Evolutionary conservation across 2,888 invertebrate species (phyloP).

Genomic region (Sinelater perroti): DNA sequence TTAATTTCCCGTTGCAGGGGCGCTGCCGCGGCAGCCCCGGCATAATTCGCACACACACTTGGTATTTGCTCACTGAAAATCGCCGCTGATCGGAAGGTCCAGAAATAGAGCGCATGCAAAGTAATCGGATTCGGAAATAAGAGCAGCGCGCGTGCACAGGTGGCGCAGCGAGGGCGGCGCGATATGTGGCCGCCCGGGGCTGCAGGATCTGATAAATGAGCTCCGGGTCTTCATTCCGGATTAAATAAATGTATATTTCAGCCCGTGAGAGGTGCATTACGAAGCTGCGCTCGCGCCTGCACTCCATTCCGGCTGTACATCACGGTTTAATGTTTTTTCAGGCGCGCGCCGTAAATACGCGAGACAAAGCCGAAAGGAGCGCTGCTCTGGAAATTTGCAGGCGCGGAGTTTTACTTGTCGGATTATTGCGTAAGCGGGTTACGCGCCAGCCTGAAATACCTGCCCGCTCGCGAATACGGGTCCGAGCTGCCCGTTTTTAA

Average conservation of each 20-base stretch:
- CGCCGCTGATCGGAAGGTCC: neutral
- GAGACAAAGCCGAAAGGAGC: too few species aligned
- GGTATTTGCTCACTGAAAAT: conserved; percentile 14
- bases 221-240: conserved; percentile 36
- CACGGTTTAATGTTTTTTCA: conserved; percentile 18
- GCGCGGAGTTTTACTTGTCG: too few species aligned
- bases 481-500: too few species aligned
- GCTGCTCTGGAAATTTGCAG: too few species aligned
- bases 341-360: too few species aligned
- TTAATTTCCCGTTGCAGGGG: conserved; percentile 30
- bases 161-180: conserved; percentile 27
- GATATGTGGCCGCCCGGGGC: conserved; percentile 38
- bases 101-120: neutral
- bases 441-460: too few species aligned
- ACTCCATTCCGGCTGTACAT: conserved; percentile 22
- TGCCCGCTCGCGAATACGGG: too few species aligned
- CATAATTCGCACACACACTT: conserved; percentile 28
- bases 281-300: conserved; percentile 23
- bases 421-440: too few species aligned
- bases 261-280: conserved; percentile 33
- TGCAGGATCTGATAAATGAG: conserved; percentile 37
- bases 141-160: conserved; percentile 29
- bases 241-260: conserved; percentile 39
- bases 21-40: conserved; percentile 11
- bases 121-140: conserved; percentile 27